A percentile compares a stretch with the other conserved stretches of the same genome.
Evolutionary conservation across 2,113 vertebrate species (phyloP).

Genomic region (Gymnarchus niloticus): DNA sequence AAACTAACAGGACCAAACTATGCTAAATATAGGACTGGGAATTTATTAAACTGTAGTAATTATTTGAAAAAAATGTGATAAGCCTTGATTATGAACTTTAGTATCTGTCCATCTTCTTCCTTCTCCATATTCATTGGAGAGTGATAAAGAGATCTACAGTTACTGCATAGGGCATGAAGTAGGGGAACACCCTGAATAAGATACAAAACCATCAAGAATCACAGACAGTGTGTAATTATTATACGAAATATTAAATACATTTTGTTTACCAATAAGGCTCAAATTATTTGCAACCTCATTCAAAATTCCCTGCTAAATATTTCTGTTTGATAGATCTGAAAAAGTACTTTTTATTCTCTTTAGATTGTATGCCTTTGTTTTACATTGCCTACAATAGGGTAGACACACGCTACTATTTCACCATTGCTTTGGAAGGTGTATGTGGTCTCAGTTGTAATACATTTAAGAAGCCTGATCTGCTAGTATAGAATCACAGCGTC

Average conservation of each 20-base stretch:
- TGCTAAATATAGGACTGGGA: not conserved
- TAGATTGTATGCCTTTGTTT: not conserved
- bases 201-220: not conserved
- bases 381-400: not conserved
- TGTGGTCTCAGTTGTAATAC: not conserved
- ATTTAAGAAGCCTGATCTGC: not conserved
- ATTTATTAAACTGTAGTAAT: not conserved
- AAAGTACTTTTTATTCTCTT: no score
- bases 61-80: no score
- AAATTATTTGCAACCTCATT: not conserved
- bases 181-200: not conserved
- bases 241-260: not conserved
- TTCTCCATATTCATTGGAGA: not conserved
- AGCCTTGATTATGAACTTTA: not conserved
- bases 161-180: not conserved
- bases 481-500: not conserved
- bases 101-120: not conserved
- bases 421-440: not conserved
- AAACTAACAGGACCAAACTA: not conserved
- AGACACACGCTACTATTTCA: not conserved
- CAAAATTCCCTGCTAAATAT: not conserved
- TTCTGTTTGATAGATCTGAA: not conserved
- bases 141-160: not conserved
- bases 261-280: not conserved
- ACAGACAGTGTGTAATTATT: not conserved